Conservation (phyloP, 1,140 invertebrate species). For the Caenorhabditis inopinata region DNA sequence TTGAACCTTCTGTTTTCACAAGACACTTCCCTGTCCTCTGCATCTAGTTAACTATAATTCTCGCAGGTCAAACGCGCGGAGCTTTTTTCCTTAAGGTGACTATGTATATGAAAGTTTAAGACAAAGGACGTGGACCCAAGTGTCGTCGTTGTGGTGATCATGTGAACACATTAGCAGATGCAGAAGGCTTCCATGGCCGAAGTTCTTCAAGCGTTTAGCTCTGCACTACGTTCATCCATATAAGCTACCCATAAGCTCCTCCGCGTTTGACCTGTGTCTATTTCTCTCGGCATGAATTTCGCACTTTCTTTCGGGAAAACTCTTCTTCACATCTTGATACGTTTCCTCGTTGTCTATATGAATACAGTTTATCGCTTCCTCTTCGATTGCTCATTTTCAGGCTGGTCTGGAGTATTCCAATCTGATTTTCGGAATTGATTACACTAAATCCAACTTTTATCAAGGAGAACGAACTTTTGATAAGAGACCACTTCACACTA, state of each 20-base stretch:
- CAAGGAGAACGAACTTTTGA: constrained; percentile 69
- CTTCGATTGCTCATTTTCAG: constrained; percentile 47
- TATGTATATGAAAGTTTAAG: too few species aligned
- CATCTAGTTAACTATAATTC: too few species aligned
- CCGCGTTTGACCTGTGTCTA: too few species aligned
- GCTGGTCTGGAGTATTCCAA: constrained; percentile 69
- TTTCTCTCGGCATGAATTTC: background rate
- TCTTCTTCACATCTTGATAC: background rate
- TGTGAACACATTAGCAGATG: too few species aligned
- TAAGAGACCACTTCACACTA: constrained; percentile 67
- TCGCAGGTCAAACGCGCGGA: too few species aligned
- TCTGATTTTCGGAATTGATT: constrained; percentile 69
- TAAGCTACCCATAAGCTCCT: too few species aligned
- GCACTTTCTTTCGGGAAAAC: background rate
- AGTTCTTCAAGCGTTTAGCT: too few species aligned
- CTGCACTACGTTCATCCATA: too few species aligned
- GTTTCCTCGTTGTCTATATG: background rate
- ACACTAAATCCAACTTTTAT: constrained; percentile 70
- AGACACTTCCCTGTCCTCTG: background rate
- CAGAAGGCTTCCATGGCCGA: too few species aligned
- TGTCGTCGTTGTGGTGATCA: too few species aligned
- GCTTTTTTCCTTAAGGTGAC: too few species aligned
- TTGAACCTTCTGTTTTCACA: background rate
- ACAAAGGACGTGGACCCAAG: too few species aligned
- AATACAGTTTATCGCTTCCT: background rate